Evolutionary conservation across 92 coral and sea anemone genomes (phyloP).

Genomic region (Parazoanthus darwini): DNA sequence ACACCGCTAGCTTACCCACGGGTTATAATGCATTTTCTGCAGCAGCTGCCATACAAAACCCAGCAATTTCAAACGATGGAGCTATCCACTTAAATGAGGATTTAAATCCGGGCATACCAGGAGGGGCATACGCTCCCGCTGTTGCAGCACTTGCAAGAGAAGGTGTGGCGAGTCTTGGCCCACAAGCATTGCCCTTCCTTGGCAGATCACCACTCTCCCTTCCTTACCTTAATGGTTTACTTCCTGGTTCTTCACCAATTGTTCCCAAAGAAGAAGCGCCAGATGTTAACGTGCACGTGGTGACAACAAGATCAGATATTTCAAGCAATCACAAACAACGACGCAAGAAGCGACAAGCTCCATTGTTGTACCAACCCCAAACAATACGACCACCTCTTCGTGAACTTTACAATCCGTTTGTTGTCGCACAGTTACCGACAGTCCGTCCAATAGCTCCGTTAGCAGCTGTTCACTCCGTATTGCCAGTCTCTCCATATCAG

Average conservation of each 20-base stretch:
- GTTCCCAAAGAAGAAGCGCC: conserved; percentile 45
- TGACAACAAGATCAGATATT: conserved; percentile 81
- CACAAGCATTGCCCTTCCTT: neutral
- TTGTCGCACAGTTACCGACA: neutral
- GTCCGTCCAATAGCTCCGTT: conserved; percentile 18
- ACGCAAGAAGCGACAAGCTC: conserved; percentile 64
- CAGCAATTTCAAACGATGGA: conserved; percentile 37
- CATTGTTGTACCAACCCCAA: conserved; percentile 58
- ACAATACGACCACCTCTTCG: conserved; percentile 41
- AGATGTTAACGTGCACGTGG: conserved; percentile 71
- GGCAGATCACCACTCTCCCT: conserved; percentile 1
- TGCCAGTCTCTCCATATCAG: neutral
- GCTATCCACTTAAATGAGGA: neutral
- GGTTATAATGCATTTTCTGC: conserved; percentile 36
- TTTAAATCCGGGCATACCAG: neutral
- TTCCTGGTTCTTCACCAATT: neutral
- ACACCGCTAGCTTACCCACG: conserved; percentile 43
- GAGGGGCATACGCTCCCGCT: conserved; percentile 29
- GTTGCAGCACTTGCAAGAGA: conserved; percentile 23
- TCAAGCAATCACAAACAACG: conserved; percentile 40
- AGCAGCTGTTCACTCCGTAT: conserved; percentile 19
- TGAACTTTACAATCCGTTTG: conserved; percentile 39
- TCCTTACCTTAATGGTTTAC: conserved; percentile 1
- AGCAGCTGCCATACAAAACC: conserved; percentile 44
- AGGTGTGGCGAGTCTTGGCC: neutral